Evolutionary conservation across 2,888 invertebrate genomes (phyloP).

Genomic region (Scaptomyza reducta): DNA sequence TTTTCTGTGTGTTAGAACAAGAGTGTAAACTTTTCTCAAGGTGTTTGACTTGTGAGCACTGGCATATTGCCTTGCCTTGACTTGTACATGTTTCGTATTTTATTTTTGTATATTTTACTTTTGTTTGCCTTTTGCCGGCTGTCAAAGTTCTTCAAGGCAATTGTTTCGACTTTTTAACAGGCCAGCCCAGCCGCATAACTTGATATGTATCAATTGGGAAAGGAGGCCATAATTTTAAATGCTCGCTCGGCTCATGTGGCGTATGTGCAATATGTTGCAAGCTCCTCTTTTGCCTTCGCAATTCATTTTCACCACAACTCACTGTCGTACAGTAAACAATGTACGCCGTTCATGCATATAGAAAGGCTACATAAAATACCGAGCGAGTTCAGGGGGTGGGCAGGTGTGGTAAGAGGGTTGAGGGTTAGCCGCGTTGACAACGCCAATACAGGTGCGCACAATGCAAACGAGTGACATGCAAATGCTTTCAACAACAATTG

Average conservation of each 20-base stretch:
- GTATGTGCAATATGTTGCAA: slow-evolving; percentile 67
- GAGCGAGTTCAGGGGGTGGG: neutral
- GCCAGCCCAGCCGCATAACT: slow-evolving; percentile 11
- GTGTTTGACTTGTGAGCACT: slow-evolving; percentile 71
- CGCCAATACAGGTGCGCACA: slow-evolving; percentile 74
- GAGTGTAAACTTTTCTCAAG: slow-evolving; percentile 20
- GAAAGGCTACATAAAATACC: slow-evolving; percentile 65
- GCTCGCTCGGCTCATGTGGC: slow-evolving; percentile 49
- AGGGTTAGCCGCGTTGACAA: slow-evolving; percentile 55
- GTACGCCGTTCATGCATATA: slow-evolving; percentile 66
- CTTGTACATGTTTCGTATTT: slow-evolving; percentile 53
- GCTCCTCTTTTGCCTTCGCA: slow-evolving; percentile 42
- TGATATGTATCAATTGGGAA: slow-evolving; percentile 23
- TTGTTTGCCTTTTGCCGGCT: slow-evolving; percentile 46
- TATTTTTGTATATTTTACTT: slow-evolving; percentile 47
- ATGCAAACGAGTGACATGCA: slow-evolving; percentile 78
- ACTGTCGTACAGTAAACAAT: slow-evolving; percentile 44
- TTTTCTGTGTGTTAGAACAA: slow-evolving; percentile 50
- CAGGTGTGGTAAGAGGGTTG: slow-evolving; percentile 2
- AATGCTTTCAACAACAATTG: slow-evolving; percentile 80
- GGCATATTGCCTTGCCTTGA: slow-evolving; percentile 62
- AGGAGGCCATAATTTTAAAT: slow-evolving; percentile 55
- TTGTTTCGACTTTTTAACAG: slow-evolving; percentile 33
- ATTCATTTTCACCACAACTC: slow-evolving; percentile 67
- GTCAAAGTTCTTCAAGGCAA: slow-evolving; percentile 17